Percentiles rank a stretch among this genome's conserved stretches.
Conservation (phyloP, 2,797 vertebrate species). For the Sternotherus odoratus region DNA sequence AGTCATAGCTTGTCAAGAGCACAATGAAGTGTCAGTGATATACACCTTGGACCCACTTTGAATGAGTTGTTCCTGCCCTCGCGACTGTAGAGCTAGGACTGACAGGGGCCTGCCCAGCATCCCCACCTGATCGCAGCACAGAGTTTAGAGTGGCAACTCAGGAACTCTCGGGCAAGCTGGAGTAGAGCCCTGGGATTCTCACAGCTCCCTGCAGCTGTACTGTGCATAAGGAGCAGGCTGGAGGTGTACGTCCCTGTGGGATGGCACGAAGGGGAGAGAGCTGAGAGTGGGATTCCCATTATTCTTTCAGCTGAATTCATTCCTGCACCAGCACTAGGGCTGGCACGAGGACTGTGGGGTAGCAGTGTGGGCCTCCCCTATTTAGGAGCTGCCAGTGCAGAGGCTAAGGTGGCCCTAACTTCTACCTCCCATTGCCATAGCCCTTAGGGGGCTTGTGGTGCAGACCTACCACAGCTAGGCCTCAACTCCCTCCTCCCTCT, state of each 20-base stretch:
- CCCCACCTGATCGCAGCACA: background rate
- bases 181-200: background rate
- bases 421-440: background rate
- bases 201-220: background rate
- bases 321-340: background rate
- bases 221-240: background rate
- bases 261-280: background rate
- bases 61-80: background rate
- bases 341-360: background rate
- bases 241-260: background rate
- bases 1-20: background rate
- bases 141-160: background rate
- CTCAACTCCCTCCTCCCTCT: background rate
- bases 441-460: background rate
- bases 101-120: too few species aligned
- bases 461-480: background rate
- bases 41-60: accelerated
- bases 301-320: background rate
- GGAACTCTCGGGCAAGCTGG: background rate
- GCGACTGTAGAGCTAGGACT: accelerated
- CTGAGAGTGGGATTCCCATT: background rate
- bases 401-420: background rate
- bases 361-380: background rate
- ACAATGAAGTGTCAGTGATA: accelerated
- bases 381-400: background rate